These are phyloP conservation scores for Linnaemya vulpina DNA, from an alignment of 2,888 invertebrate genomes.

Conservation along the genomic window DNA sequence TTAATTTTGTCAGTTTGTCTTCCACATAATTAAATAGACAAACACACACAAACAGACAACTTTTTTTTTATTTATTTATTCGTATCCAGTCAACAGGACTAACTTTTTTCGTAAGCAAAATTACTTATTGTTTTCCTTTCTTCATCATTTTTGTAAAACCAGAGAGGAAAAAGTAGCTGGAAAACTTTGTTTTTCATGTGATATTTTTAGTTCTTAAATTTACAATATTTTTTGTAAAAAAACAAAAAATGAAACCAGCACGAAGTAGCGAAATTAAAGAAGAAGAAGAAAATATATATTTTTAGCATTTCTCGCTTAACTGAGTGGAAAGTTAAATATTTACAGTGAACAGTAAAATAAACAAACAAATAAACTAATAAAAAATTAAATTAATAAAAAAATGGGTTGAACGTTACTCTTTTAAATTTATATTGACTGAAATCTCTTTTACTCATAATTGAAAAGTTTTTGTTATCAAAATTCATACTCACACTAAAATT, in stretches of 20 bases:
- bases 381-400: too few relatives aligned
- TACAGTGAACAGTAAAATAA: slow-evolving; percentile 5
- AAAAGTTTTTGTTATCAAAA: too few relatives aligned
- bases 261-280: background rate
- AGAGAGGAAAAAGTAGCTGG: slow-evolving; percentile 4
- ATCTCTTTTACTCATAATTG: too few relatives aligned
- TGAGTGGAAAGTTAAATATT: slow-evolving; percentile 50
- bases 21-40: slow-evolving; percentile 7
- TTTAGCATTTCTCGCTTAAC: slow-evolving; percentile 55
- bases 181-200: background rate
- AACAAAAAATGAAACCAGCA: background rate
- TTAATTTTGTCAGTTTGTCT: background rate
- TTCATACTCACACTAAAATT: too few relatives aligned
- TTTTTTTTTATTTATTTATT: background rate
- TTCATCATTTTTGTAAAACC: background rate
- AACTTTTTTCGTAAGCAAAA: background rate
- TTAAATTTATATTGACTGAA: too few relatives aligned
- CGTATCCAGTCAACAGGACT: background rate
- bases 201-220: background rate
- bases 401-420: too few relatives aligned
- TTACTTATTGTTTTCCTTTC: slow-evolving; percentile 5
- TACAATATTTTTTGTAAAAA: too few relatives aligned
- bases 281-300: background rate
- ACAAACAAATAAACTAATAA: too few relatives aligned
- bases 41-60: background rate